phyloP scores from a whole-genome alignment of 1,140 invertebrate genomes.

The Tetramorium simillimum region DNA sequence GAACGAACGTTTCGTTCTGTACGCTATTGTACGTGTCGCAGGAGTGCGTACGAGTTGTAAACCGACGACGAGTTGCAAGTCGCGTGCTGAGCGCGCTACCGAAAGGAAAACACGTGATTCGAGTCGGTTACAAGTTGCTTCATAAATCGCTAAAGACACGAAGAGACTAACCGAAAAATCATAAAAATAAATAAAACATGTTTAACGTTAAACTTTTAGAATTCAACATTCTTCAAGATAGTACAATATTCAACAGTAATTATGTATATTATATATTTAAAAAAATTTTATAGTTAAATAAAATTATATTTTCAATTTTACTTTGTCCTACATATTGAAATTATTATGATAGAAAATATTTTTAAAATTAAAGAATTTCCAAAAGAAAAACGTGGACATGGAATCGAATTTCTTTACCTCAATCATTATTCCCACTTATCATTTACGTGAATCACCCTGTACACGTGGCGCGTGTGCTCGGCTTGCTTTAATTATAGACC shows the following conservation, averaged over 20 bases:
- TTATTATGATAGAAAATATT: neutral
- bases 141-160: neutral
- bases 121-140: conserved; percentile 15
- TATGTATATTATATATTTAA: neutral
- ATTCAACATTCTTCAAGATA: neutral
- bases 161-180: neutral
- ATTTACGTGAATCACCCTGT: conserved; percentile 5
- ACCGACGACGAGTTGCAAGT: conserved; percentile 54
- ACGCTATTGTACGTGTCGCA: conserved; percentile 56
- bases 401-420: neutral
- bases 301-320: neutral
- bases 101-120: conserved; percentile 74
- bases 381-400: neutral
- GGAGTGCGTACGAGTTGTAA: conserved; percentile 28
- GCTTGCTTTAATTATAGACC: conserved; percentile 79
- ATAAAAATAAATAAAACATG: neutral
- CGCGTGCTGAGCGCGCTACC: conserved; percentile 55
- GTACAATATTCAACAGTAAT: neutral
- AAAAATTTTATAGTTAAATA: neutral
- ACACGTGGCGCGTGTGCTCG: conserved; percentile 27
- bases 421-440: conserved; percentile 39
- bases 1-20: conserved; percentile 32
- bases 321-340: neutral
- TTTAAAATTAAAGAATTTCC: neutral
- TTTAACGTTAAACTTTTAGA: neutral